Base-by-base conservation (phyloP, 2,888 invertebrate genomes). In the Tribolium freemani region DNA sequence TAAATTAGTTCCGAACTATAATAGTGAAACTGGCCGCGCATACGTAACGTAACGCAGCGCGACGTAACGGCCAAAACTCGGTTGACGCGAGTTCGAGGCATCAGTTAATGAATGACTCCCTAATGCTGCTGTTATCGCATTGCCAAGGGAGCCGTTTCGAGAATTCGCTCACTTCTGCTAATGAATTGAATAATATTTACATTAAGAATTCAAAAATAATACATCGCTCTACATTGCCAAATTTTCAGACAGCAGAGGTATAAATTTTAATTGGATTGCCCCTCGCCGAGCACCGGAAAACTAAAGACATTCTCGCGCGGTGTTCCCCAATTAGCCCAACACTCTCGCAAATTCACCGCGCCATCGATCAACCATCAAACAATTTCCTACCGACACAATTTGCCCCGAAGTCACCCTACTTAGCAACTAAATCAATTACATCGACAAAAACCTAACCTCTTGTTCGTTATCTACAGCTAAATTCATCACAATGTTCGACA, bases 141-240 rank as follows among this genome's bases (percentile, higher is more conserved):
- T 81, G 79, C 77, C 83, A 78, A 76, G 83, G 82, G 83, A 82
- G 79, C 76, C 81, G 81, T 83, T 83, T 79, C 75, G 77, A 77
- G 78, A 77, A 79, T 80, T 81, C 79, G 77, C 81, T 80, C 81
- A 81, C 80, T 80, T 80, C 78, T 75, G 77, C 76, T 81, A 83
- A 83, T 81, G 80, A 83, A 83, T 83, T 83, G 81, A 82, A 82
- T 82, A 82, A 83, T 82, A 82, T 83, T 82, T 80, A 80, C 81
- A 82, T 82, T 81, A 82, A 80, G 78, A 79, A 81, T 82, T 79
- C 77, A 80, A 81, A 82, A 82, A 80, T 79, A 77, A 80, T 80
- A 78, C 78, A 77, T 76, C 73, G 76, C 76, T 69, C 72, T 69
- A 75, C 74, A 71, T 71, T 70, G 69, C 67, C 77, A 66, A 74